phyloP scores from a whole-genome alignment of 2,113 vertebrate species.

The Psittacus erithacus region DNA sequence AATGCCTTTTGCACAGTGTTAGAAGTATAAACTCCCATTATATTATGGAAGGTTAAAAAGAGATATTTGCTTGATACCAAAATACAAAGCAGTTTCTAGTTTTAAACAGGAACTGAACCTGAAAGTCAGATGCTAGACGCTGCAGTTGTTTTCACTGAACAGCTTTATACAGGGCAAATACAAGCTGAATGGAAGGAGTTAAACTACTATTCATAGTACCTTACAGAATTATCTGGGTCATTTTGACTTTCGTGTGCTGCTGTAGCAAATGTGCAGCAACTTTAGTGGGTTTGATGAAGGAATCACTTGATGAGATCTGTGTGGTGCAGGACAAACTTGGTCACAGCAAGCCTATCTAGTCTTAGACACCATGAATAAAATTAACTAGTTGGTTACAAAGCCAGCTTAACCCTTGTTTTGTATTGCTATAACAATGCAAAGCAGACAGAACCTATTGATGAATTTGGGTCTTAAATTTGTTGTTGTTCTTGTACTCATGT shows the following conservation, averaged over 20 bases:
- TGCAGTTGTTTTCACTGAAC: background rate
- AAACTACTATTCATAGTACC: background rate
- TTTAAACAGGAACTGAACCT: background rate
- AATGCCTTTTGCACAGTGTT: background rate
- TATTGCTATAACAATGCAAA: background rate
- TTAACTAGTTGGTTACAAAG: background rate
- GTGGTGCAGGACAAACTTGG: background rate
- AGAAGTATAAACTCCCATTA: background rate
- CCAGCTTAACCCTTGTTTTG: background rate
- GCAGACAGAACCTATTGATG: background rate
- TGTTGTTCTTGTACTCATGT: rapidly evolving
- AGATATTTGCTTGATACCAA: background rate
- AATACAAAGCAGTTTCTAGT: background rate
- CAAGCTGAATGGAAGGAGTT: background rate
- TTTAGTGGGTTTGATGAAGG: background rate
- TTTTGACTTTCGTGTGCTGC: background rate
- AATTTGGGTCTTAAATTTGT: background rate
- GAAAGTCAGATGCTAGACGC: background rate
- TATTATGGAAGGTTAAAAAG: background rate
- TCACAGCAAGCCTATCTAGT: background rate
- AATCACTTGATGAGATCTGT: background rate
- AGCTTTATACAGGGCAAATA: background rate
- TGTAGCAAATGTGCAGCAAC: background rate
- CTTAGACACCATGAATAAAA: background rate
- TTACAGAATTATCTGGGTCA: background rate